Evolutionary conservation across 1,140 invertebrate species (phyloP).

Genomic region (Heliconius nattereri): DNA sequence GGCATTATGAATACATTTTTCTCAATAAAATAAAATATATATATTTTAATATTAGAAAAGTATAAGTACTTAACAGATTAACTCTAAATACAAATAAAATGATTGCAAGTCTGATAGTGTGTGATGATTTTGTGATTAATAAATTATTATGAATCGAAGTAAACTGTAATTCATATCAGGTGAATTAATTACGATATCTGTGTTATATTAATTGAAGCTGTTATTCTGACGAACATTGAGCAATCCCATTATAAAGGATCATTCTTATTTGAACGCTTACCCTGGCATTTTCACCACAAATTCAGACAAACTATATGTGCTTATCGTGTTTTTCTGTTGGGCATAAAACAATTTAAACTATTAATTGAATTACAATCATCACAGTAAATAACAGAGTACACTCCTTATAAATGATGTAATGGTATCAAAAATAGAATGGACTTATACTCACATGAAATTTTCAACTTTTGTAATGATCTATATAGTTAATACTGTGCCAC

Average conservation of each 20-base stretch:
- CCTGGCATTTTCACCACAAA: constrained; percentile 66
- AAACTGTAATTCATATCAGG: neutral
- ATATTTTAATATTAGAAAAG: neutral
- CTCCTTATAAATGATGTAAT: constrained; percentile 43
- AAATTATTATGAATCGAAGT: neutral
- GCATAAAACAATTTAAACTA: constrained; percentile 40
- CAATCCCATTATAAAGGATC: constrained; percentile 31
- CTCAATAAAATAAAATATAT: neutral
- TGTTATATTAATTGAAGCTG: constrained; percentile 1
- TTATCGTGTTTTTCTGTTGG: constrained; percentile 52
- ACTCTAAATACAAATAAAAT: neutral
- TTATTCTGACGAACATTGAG: neutral
- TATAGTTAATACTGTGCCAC: neutral
- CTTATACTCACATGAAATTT: constrained; percentile 35
- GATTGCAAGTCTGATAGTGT: neutral
- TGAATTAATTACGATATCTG: neutral
- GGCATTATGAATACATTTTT: neutral
- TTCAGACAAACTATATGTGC: constrained; percentile 38
- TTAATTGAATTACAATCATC: constrained; percentile 21
- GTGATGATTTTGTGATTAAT: neutral
- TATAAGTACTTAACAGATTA: neutral
- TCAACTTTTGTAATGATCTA: constrained; percentile 29
- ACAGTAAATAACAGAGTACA: constrained; percentile 21
- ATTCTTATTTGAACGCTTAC: constrained; percentile 72
- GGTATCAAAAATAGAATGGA: constrained; percentile 42